Evolutionary conservation across 1,140 invertebrate genomes (phyloP).

Genomic region (Drosophila biarmipes): DNA sequence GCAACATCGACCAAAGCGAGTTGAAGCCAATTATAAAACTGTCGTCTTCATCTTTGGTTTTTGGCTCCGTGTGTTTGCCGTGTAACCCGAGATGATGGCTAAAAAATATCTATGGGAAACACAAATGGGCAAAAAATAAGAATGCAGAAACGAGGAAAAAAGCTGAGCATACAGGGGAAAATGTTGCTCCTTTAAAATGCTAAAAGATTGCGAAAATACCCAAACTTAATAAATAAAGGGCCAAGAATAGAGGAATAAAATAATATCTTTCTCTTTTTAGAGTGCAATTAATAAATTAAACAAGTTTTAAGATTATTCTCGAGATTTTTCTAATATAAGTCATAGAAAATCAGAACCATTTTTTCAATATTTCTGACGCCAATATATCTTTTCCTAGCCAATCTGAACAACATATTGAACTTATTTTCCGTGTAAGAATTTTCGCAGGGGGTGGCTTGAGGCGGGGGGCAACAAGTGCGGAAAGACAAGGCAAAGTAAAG

Average conservation of each 20-base stretch:
- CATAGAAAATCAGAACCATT: no score
- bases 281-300: no score
- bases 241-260: no score
- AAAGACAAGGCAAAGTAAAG: slow-evolving; percentile 49
- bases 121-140: slow-evolving; percentile 15
- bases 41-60: slow-evolving; percentile 21
- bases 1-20: slow-evolving; percentile 5
- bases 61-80: slow-evolving; percentile 20
- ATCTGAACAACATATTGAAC: neutral
- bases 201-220: no score
- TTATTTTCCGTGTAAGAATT: slow-evolving; percentile 1
- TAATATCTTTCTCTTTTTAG: no score
- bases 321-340: no score
- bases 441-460: neutral
- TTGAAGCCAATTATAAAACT: slow-evolving; percentile 52
- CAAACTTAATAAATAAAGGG: no score
- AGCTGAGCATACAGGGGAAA: slow-evolving; percentile 1
- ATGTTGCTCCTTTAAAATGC: neutral
- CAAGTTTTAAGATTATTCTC: no score
- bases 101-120: slow-evolving; percentile 36
- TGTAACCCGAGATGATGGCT: slow-evolving; percentile 44
- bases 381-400: no score
- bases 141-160: slow-evolving; percentile 1
- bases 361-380: no score
- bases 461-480: slow-evolving; percentile 19